A percentile compares a stretch with the other conserved stretches of the same genome.
Conservation (phyloP, 2,888 invertebrate genomes). For the Limnephilus marmoratus region DNA sequence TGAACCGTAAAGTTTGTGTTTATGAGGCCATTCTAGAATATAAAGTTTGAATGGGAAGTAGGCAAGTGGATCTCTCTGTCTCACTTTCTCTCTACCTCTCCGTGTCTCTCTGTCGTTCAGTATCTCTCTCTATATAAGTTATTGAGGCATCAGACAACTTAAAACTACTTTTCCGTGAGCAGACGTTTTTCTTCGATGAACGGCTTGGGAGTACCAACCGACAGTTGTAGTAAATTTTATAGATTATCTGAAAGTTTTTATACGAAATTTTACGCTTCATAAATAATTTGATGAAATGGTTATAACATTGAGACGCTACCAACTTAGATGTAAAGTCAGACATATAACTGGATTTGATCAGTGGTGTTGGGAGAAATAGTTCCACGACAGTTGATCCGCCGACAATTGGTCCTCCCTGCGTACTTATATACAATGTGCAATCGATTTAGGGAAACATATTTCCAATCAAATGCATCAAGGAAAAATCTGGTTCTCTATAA, state of each 20-base stretch:
- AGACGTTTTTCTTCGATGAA: background rate
- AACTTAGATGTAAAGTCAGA: no score
- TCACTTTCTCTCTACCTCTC: background rate
- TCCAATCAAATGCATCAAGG: no score
- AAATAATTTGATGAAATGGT: background rate
- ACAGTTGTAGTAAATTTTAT: background rate
- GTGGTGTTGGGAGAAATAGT: no score
- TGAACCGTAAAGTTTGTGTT: slow-evolving; percentile 13
- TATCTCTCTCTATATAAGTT: background rate
- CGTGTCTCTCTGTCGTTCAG: no score
- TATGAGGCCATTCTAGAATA: background rate
- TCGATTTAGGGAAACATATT: no score
- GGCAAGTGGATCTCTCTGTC: background rate
- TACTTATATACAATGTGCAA: no score
- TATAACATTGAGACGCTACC: no score
- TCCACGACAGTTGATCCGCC: no score
- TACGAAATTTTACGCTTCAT: background rate
- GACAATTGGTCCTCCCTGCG: no score
- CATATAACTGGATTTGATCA: no score
- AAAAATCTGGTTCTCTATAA: no score
- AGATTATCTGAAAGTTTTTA: background rate
- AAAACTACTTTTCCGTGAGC: background rate
- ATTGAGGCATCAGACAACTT: background rate
- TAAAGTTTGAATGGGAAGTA: slow-evolving; percentile 17
- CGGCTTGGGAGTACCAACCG: background rate